Evolutionary conservation across 30 jellyfish, hydroid and myxozoan species (phyloP), one percentile per base, ranked within the genome.

Genomic region (Catostylus mosaicus): DNA sequence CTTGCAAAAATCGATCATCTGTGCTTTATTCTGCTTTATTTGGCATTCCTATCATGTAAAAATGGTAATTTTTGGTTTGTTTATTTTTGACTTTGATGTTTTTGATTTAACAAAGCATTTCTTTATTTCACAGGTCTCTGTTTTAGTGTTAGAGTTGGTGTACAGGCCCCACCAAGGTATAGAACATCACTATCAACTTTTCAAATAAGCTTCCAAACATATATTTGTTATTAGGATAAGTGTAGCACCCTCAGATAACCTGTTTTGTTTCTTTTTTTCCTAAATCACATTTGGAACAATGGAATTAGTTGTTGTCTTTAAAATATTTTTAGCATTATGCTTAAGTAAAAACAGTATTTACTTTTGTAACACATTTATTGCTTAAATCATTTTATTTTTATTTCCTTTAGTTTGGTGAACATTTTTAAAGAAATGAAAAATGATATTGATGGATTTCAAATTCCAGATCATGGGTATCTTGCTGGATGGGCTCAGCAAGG

Each of bases 401-500:
- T n/a, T n/a, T 16, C 63, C 20, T 50, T 31, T 40, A 96, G 99
- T 82, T 73, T 96, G 88, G 90, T 51, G 67, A 96, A 96, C 52
- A 96, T 96, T 40, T 96, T 80, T 86, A 96, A 96, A 80, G 99
- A 96, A 57, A 67, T 96, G 52, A 78, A 66, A 24, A 72, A 34
- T 11, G 99, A 96, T 68, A 90, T 96, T 31, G 86, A 78, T 33
- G 98, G 98, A 24, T 96, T 96, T 85, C 73, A 80, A 65, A 87
- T 45, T 0, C 99, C 99, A 36, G 54, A 72, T 29, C 99, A 96
- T 74, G 99, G 99, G n/a, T 88, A 86, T 75, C 92, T 96, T 9
- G 88, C 81, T 52, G 99, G 98, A 11, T 96, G 99, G 99, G 99
- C 99, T 2, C 86, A 72, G 31, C 99, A 96, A 96, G 99, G 99